Evolutionary conservation across 2,888 invertebrate genomes (phyloP), one percentile per base, ranked within the genome.

Genomic region (Leucophenga montana): DNA sequence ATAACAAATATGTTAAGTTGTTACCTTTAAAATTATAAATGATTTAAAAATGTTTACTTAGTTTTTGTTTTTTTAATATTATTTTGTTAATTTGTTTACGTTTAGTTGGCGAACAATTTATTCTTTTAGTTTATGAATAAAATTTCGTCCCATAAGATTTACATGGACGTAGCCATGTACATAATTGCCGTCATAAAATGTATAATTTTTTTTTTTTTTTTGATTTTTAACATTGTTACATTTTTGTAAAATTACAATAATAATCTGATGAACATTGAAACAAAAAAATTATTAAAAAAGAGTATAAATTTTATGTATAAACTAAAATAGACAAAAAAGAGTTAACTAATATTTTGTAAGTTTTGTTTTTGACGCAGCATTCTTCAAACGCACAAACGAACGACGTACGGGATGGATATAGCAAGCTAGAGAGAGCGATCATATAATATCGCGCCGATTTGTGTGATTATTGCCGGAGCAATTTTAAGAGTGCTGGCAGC

Each of bases 21-120:
- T 46, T 64, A n/a, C 20, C 3, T 57, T 57, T 20, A 44, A 64
- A 62, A 16, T 62, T 46, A 62, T 46, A 62, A 44, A 62, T 61
- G 16, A 27, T 27, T 39, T 39, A 5, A 39, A 39, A 39, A 39
- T 39, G 39, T 39, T 39, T 39, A 39, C 39, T 5, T 39, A 39
- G 8, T 39, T 39, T 39, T 39, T 39, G 1, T 39, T 27, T 57
- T 27, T 57, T 8, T 27, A 39, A 11, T 39, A 39, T 8, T 11
- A 5, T 39, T 39, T 39, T 39, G 39, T 39, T 39, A 5, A 33
- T 39, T 39, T 39, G 3, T 39, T 39, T 39, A 14, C 27, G 13
- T 57, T 18, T 27, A 39, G 39, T 11, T 16, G 50, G 18, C 50
- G 16, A 27, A 27, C 39, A 39, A 39, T 39, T 39, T 39, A 39